phyloP scores from a whole-genome alignment of 2,797 vertebrate genomes.

The Cygnus olor region DNA sequence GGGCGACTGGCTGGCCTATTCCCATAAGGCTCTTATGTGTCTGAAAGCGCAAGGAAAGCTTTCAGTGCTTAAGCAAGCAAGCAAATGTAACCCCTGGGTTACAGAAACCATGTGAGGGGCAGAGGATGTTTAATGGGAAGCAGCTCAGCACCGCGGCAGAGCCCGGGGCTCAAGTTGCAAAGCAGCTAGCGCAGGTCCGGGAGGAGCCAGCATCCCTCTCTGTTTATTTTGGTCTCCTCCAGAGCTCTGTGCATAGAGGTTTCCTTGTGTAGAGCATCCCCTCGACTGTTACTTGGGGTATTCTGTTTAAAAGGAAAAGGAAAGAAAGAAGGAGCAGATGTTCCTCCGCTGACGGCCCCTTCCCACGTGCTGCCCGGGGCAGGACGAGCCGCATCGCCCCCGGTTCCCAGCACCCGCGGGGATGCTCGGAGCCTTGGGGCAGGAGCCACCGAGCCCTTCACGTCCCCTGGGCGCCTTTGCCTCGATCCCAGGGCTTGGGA shows the following conservation, averaged over 20 bases:
- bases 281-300: background rate
- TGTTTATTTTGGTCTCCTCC: slow-evolving; percentile 60
- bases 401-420: background rate
- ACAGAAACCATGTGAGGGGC: background rate
- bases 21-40: slow-evolving; percentile 22
- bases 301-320: background rate
- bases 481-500: too few relatives aligned
- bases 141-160: background rate
- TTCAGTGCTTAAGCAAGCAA: slow-evolving; percentile 61
- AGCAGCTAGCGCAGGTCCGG: background rate
- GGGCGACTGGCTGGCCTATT: slow-evolving; percentile 28
- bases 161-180: background rate
- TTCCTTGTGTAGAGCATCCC: background rate
- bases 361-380: accelerated
- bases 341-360: background rate
- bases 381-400: background rate
- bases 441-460: background rate
- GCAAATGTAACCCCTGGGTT: slow-evolving; percentile 59
- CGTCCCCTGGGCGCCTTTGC: background rate
- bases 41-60: slow-evolving; percentile 19
- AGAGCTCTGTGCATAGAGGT: background rate
- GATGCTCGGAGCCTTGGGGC: background rate
- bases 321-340: background rate
- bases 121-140: slow-evolving; percentile 56
- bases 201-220: background rate